Base-by-base conservation (phyloP, 2,797 vertebrate species). In the Cygnus olor region DNA sequence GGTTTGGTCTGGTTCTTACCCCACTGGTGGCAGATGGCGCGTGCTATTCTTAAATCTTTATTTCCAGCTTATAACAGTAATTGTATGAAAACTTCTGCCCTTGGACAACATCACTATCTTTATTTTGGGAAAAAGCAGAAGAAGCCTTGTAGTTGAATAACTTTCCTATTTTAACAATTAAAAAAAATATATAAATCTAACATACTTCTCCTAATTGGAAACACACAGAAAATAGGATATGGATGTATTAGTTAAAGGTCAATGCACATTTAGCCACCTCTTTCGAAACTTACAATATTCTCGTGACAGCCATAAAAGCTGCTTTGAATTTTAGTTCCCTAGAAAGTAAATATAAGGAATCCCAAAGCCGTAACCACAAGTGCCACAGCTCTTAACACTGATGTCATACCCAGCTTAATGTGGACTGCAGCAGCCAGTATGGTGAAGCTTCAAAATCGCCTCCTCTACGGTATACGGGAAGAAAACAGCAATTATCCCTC, bases 311-410 rank as follows among this genome's bases (percentile, higher is more conserved):
- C 86, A 84, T 96, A 93, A 95, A 97, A 95, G 73, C 86, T 96
- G 96, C 90, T 96, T 94, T 95, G 85, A 97, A 97, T 96, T 95
- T 97, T 96, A 96, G 96, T 97, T 97, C 96, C 96, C 96, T 97
- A 95, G 96, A 96, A 97, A 97, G 96, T 97, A 96, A 96, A 94
- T 88, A 95, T 81, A 95, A 95, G 84, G 94, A 97, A 96, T 97
- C 95, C 95, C 93, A 91, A 94, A 64, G 65, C 90, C 0, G 0
- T 88, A 94, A 96, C 96, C 95, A 93, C 96, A 96, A 96, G 81
- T 89, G 92, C 96, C 96, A 89, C 96, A 95, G 88, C 25, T 88
- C 70, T 83, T 89, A 83, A 79, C 81, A 72, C 70, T 85, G 81
- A 90, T 92, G 81, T 93, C 79, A 80, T 51, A 63, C 42, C 78